Base-by-base conservation (phyloP, 2,797 vertebrate genomes). In the Morelia viridis region DNA sequence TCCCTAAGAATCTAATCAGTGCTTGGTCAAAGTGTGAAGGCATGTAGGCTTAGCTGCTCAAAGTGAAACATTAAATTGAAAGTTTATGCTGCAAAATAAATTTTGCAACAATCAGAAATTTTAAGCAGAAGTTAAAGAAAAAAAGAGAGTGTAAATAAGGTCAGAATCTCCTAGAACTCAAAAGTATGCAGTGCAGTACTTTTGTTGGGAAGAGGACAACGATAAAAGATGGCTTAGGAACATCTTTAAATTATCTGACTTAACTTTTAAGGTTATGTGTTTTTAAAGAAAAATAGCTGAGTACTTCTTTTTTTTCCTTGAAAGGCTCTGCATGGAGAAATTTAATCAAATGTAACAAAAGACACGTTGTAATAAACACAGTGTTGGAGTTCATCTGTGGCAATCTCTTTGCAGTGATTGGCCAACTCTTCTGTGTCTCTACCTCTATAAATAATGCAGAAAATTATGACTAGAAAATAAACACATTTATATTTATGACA, bases 361-460 rank as follows among this genome's bases (percentile, higher is more conserved):
- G 26, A 41, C 11, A 1, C 86, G 24, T 41, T 19, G 15, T 86
- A 60, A 31, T 65, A n/a, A 62, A 62, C 61, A 1, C 61, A 65
- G 8, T 11, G 11, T 10, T 65, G 62, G 62, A 65, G 26, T 65
- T n/a, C 28, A n/a, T 28, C 62, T n/a, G 10, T 65, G 62, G 62
- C 3, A 12, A n/a, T 28, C 62, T 65, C n/a, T 65, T 65, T 65
- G 64, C 28, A 11, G 64, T 65, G 26, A 62, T 50, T 41, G 10
- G 5, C 88, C 92, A 95, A 12, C 86, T 94, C 84, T 93, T 93
- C 89, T 94, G 94, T 84, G 92, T 92, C 68, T 93, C 94, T 11
- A 92, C 83, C 87, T 92, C 96, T 96, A 92, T 91, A 92, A 95
- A 92, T 94, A 5, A 1, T 62, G 22, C 22, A 62, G 22, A 62